Evolutionary conservation across 2,113 vertebrate genomes (phyloP), one percentile per base, ranked within the genome.

Genomic region (Engraulis encrasicolus): DNA sequence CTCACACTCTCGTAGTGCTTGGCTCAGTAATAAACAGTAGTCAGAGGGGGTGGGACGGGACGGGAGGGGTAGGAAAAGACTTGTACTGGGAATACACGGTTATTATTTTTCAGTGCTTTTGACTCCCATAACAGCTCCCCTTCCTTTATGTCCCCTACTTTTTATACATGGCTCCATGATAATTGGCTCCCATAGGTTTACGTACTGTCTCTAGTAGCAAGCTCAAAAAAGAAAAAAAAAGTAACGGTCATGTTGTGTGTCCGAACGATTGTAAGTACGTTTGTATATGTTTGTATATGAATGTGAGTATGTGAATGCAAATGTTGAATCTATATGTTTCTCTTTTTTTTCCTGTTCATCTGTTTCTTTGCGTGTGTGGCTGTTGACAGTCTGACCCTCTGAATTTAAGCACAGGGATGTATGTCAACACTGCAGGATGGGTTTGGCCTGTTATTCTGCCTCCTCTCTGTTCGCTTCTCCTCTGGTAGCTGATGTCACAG

Each of bases 201-300:
- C 48, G 2, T 79, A 49, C 84, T 83, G 79, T 83, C 81, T 81
- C 40, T 81, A 79, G 82, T 58, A 23, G 80, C 52, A 74, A 74
- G 66, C 15, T 74, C 27, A 74, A 74, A n/a, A n/a, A n/a, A n/a
- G n/a, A n/a, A n/a, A n/a, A n/a, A n/a, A n/a, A n/a, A n/a, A n/a
- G n/a, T n/a, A n/a, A 74, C 66, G 66, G 66, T 23, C 83, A 48
- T 78, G 52, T 40, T 79, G 37, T 78, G 78, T 83, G 83, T 86
- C 45, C 82, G 79, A 81, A 81, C 61, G 85, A 83, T 78, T 83
- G 88, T 85, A 79, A 79, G 88, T 91, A 81, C 83, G 89, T 89
- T 85, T 92, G 88, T 91, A 88, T 88, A 52, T 92, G 92, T 92
- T 84, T 52, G 77, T 80, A 66, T 87, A 50, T 88, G 86, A 89